Evolutionary conservation across 1,140 invertebrate genomes (phyloP), one percentile per base, ranked within the genome.

Genomic region (Metopolophium dirhodum): DNA sequence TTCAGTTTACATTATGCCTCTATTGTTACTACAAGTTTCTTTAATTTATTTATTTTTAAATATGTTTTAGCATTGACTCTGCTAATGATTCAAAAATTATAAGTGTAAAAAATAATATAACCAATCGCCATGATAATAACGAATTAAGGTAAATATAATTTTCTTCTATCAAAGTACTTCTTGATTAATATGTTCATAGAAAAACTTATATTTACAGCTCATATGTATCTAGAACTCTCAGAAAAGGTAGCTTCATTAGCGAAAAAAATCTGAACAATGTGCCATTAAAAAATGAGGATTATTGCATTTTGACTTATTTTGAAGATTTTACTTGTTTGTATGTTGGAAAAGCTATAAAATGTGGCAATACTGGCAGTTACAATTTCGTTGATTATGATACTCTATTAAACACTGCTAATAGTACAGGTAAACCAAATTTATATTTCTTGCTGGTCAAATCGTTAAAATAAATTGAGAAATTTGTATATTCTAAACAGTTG

Each of bases 231-330:
- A n/a, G n/a, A n/a, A n/a, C n/a, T n/a, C n/a, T n/a, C n/a, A n/a
- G n/a, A n/a, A n/a, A n/a, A n/a, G n/a, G n/a, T n/a, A n/a, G n/a
- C n/a, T n/a, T n/a, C n/a, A n/a, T n/a, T n/a, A n/a, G n/a, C n/a
- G n/a, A n/a, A n/a, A n/a, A n/a, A n/a, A n/a, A n/a, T n/a, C n/a
- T n/a, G n/a, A n/a, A n/a, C n/a, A n/a, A n/a, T n/a, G n/a, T n/a
- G n/a, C n/a, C n/a, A n/a, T n/a, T n/a, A n/a, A n/a, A n/a, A n/a
- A n/a, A n/a, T n/a, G n/a, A 30, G 1, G 90, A 91, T 83, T 83
- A 83, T 91, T 91, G 90, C 35, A 82, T 91, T 49, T 26, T 91
- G 49, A 91, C 90, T 11, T 82, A 51, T 91, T 91, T 91, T 83
- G 45, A 91, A 49, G 68, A 91, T 54, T 82, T 91, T 4, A 37